These are phyloP conservation scores for Entomobrya multifasciata DNA, from an alignment of 2,888 invertebrate genomes.

Conservation along the genomic window DNA sequence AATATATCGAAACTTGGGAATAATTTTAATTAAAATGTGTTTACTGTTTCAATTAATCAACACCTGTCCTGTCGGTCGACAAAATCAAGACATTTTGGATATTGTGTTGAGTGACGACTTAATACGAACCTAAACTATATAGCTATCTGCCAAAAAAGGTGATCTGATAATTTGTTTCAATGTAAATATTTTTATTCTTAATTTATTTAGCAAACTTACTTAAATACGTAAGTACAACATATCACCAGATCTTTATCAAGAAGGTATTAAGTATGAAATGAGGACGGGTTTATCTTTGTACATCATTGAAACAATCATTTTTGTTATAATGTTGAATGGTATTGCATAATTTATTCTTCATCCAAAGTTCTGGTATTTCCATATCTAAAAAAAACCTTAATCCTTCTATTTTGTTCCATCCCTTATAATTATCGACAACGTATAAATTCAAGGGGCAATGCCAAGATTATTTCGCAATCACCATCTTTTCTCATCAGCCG, in stretches of 20 bases:
- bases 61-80: no score
- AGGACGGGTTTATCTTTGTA: slow-evolving; percentile 26
- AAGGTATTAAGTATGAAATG: slow-evolving; percentile 43
- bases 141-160: no score
- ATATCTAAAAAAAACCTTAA: no score
- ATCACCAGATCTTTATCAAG: slow-evolving; percentile 42
- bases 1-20: no score
- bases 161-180: no score
- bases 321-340: background rate
- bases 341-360: slow-evolving; percentile 27
- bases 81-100: no score
- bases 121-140: no score
- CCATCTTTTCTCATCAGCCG: slow-evolving; percentile 49
- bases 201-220: no score
- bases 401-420: background rate
- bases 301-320: background rate
- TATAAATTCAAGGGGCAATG: slow-evolving; percentile 46
- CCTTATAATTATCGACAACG: slow-evolving; percentile 11
- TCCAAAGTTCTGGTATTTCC: background rate
- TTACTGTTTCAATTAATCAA: no score
- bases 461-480: slow-evolving; percentile 54
- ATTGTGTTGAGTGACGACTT: no score
- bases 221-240: background rate
- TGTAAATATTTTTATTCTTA: no score
- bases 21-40: no score